Conservation (phyloP, 2,797 vertebrate species). For the Coendou prehensilis region DNA sequence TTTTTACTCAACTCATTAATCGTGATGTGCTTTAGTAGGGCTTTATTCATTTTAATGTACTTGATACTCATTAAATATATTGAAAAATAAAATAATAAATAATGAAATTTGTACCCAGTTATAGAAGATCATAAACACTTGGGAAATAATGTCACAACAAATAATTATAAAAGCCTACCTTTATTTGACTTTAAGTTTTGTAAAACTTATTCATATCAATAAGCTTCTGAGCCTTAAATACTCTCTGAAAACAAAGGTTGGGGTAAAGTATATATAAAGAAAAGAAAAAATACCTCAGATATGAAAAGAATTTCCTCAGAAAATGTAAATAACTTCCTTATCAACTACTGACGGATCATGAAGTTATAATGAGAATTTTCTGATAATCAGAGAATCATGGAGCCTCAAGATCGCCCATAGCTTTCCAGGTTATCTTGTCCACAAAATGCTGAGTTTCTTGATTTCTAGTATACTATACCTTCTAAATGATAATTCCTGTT, state of each 20-base stretch:
- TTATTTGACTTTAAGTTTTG: conserved; percentile 25
- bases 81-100: neutral
- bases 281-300: neutral
- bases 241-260: conserved; percentile 8
- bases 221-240: neutral
- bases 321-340: neutral
- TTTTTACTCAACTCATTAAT: neutral
- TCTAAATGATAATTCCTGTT: conserved; percentile 21
- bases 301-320: conserved; percentile 31
- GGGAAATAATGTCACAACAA: neutral
- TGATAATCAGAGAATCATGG: neutral
- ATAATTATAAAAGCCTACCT: neutral
- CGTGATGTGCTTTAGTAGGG: neutral
- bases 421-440: neutral
- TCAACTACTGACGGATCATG: neutral
- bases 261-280: neutral
- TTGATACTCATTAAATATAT: neutral
- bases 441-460: neutral
- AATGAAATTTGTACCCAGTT: conserved; percentile 8
- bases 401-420: neutral
- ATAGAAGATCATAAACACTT: neutral
- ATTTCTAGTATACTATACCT: neutral
- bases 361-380: neutral
- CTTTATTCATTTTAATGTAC: conserved; percentile 9
- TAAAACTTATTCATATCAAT: neutral